Evolutionary conservation across 2,113 vertebrate species (phyloP), one percentile per base, ranked within the genome.

Genomic region (Baryphthengus martii): DNA sequence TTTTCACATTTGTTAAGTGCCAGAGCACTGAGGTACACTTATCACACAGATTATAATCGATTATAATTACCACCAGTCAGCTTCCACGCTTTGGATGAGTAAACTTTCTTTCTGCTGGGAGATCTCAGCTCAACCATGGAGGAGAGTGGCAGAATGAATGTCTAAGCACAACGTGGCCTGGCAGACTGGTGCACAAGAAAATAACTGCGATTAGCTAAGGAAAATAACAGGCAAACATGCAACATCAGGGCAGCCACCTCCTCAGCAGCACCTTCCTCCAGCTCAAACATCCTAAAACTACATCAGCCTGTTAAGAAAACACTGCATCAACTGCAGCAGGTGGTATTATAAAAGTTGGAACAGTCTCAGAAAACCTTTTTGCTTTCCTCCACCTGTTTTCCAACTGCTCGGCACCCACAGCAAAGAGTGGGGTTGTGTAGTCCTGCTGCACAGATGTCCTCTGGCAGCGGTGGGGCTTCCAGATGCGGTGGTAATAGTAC

Each of bases 361-460:
- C 25, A 37, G 18, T 25, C 12, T 44, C 85, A 65, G 44, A 63
- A 87, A 63, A 26, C 2, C 8, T 21, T 8, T 82, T 88, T 74
- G 73, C 39, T 52, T 68, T 37, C 33, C 28, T 56, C 28, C 40
- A n/a, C 5, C 17, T 65, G 35, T 63, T 61, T 89, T 52, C 52
- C 39, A 25, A 37, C 24, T 52, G 44, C 44, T 65, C 3, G 0
- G 24, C 20, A 52, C 3, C 7, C 31, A 8, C n/a, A 82, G 44
- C 4, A 4, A 40, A 85, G 20, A 2, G 3, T 3, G 2, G 7
- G 26, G 9, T 18, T 5, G 0, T 2, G 1, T 39, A 39, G 28
- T 35, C 20, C 61, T 12, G 8, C n/a, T 35, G 16, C 4, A 2
- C 26, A 55, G 62, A 39, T 13, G 16, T 56, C 44, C 37, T 31